phyloP scores from a whole-genome alignment of 2,113 vertebrate genomes.

The Salminus brasiliensis region DNA sequence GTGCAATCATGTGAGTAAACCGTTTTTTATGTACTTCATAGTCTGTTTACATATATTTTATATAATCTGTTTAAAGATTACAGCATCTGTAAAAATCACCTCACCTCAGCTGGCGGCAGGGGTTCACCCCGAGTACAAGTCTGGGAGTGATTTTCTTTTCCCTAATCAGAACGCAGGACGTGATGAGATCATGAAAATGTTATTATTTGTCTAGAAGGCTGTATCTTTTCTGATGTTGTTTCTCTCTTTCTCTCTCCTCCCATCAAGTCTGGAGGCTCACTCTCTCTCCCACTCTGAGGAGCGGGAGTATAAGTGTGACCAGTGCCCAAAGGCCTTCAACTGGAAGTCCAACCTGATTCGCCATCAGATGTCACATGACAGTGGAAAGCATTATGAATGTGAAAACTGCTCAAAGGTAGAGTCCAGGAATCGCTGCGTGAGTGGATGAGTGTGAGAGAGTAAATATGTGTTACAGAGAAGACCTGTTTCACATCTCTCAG shows the following conservation, averaged over 20 bases:
- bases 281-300: conserved; percentile 92
- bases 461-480: background rate
- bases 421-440: conserved; percentile 84
- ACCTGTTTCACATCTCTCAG: no score
- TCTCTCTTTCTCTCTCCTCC: conserved; percentile 17
- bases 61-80: background rate
- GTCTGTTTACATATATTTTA: no score
- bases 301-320: conserved; percentile 97
- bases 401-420: conserved; percentile 99
- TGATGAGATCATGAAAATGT: background rate
- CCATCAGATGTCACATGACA: conserved; percentile 99
- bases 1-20: no score
- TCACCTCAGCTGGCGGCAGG: background rate
- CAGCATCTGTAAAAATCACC: no score
- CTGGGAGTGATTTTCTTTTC: background rate
- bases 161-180: background rate
- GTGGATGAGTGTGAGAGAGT: background rate
- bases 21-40: no score
- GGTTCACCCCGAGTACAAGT: background rate
- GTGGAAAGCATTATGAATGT: conserved; percentile 98
- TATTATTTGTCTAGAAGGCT: background rate
- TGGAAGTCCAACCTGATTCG: conserved; percentile 99
- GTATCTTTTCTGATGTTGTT: background rate
- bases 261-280: conserved; percentile 90
- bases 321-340: conserved; percentile 99